These are phyloP conservation scores for Auanema sp. DNA, from an alignment of 2,888 invertebrate genomes.

Conservation along the genomic window DNA sequence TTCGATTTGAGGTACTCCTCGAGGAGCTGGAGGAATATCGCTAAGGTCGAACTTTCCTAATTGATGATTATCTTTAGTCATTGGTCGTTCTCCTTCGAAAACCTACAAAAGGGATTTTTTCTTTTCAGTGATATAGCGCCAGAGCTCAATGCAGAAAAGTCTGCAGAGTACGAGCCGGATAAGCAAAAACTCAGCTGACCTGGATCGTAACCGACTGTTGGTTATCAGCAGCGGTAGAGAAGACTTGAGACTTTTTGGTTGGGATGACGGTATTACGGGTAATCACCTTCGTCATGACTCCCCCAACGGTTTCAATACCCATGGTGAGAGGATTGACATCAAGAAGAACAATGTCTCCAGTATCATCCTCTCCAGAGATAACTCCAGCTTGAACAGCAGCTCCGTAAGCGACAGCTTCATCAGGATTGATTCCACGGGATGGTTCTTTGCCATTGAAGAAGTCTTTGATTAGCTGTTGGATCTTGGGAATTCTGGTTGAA, in stretches of 20 bases:
- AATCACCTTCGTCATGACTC: conserved; percentile 76
- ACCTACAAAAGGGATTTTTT: conserved; percentile 68
- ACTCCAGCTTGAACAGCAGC: conserved; percentile 98
- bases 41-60: conserved; percentile 89
- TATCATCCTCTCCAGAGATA: conserved; percentile 70
- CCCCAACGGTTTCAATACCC: conserved; percentile 94
- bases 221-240: conserved; percentile 97
- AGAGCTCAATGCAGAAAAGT: neutral
- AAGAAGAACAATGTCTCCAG: conserved; percentile 85
- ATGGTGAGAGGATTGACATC: conserved; percentile 96
- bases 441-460: conserved; percentile 98
- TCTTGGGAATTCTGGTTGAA: conserved; percentile 97
- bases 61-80: conserved; percentile 98
- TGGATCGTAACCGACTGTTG: conserved; percentile 98
- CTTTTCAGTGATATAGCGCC: neutral
- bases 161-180: neutral
- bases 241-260: conserved; percentile 97
- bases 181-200: conserved; percentile 63
- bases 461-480: conserved; percentile 72
- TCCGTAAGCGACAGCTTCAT: conserved; percentile 97
- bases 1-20: conserved; percentile 66
- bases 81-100: conserved; percentile 96
- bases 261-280: conserved; percentile 96
- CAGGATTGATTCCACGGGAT: conserved; percentile 79
- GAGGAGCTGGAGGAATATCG: conserved; percentile 68